Evolutionary conservation across 1,140 invertebrate genomes (phyloP).

Genomic region (Chironomus tepperi): DNA sequence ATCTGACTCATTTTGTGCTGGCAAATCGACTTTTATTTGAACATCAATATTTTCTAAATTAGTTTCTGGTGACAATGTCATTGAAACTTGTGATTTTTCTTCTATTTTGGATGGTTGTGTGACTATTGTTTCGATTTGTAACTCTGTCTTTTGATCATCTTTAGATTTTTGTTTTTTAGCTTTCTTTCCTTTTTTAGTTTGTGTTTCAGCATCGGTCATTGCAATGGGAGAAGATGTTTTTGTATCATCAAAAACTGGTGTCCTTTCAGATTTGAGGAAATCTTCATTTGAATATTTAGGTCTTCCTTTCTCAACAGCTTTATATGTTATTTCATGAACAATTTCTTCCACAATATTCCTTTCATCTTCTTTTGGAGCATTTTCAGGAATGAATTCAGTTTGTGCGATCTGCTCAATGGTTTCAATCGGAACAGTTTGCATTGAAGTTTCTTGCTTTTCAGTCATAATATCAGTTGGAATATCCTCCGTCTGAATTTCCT

Average conservation of each 20-base stretch:
- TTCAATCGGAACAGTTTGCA: slow-evolving; percentile 29
- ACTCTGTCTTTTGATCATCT: slow-evolving; percentile 7
- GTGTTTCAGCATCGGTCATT: slow-evolving; percentile 24
- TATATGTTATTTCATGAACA: not conserved
- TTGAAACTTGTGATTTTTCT: not conserved
- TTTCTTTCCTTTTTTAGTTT: slow-evolving; percentile 29
- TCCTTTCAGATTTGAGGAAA: slow-evolving; percentile 33
- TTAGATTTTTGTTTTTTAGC: slow-evolving; percentile 29
- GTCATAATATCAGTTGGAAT: slow-evolving; percentile 33
- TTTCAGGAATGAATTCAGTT: not conserved
- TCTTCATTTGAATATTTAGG: not conserved
- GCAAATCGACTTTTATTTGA: not conserved
- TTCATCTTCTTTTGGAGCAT: not conserved
- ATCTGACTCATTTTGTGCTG: not conserved
- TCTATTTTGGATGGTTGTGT: not conserved
- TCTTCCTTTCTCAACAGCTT: not conserved
- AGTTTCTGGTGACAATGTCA: not conserved
- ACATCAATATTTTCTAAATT: not conserved
- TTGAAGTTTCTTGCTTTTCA: slow-evolving; percentile 30
- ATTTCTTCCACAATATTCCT: slow-evolving; percentile 16
- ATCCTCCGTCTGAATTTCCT: slow-evolving; percentile 31
- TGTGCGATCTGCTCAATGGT: not conserved
- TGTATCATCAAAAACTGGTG: slow-evolving; percentile 40
- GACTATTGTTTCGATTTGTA: not conserved
- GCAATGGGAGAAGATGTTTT: not conserved